Evolutionary conservation across 2,113 vertebrate genomes (phyloP), one percentile per base, ranked within the genome.

Genomic region (Sisor rabdophorus): DNA sequence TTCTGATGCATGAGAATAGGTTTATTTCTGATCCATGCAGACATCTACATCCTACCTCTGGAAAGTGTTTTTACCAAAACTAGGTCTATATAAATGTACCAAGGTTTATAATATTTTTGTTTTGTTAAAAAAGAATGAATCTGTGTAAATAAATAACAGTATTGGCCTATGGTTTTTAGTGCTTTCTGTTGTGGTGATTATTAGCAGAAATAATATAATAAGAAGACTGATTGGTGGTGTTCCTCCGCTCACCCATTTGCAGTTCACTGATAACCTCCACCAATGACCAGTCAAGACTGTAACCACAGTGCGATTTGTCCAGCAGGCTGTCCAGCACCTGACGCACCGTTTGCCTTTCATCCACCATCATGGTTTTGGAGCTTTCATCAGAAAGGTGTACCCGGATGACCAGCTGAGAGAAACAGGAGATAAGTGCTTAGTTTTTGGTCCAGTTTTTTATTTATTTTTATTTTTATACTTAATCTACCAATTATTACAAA

Each of bases 291-390:
- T 99, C 97, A 83, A 95, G 91, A 87, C 97, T 97, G 87, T 93
- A 95, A 50, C 95, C 94, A 22, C 95, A 98, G 89, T 99, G 97
- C 1, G 97, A 98, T 79, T 99, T 99, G 82, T 99, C 97, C 93
- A 96, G 93, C 76, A 99, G 85, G 89, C 92, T 97, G 84, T 98
- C 96, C 88, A 99, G 90, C 67, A 99, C 97, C 91, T 99, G 96
- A 90, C 96, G 92, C 86, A 98, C 97, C 0, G 97, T 97, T 86
- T 99, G 97, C 64, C 97, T 93, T 89, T 99, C 97, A 44, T 99
- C 96, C 86, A 99, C 97, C 97, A 99, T 99, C 96, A 99, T 97
- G 19, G 97, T 99, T 90, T 99, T 99, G 55, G 96, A 98, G 87
- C 97, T 99, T 87, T 98, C 96, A 44, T 99, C 97, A 63, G 97